Base-by-base conservation (phyloP, 64 coral and sea anemone species). In the Acropora tenuis region DNA sequence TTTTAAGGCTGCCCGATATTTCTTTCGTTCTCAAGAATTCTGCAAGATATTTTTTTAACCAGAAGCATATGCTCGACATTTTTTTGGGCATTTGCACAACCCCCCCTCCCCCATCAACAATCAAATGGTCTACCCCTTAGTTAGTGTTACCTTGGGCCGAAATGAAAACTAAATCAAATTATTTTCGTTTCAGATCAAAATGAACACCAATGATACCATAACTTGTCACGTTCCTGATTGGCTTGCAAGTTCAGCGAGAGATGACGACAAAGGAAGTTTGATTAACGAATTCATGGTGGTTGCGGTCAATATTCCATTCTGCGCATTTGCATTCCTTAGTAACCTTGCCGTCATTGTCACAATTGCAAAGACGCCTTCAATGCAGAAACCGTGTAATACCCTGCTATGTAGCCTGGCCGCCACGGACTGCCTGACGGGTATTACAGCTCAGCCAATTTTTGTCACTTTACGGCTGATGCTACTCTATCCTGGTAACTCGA, bases 371-470 rank as follows among this genome's bases (percentile, higher is more conserved):
- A 75, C 73, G 3, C 73, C 73, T 13, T 41, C 30, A 43, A 46
- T 75, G 43, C 73, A 75, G 41, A 75, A 11, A 46, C 73, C 73
- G 41, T 75, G 73, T n/a, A 75, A 75, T 46, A 75, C 1, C 43
- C 41, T 75, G 20, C 73, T 75, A 0, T 75, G 73, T 75, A 75
- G 73, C 41, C 73, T 75, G 73, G 73, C 73, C 41, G 6, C 42
- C 41, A 11, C 73, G 1, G 73, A 75, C 30, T 43, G 73, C 73
- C 73, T 75, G 73, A 75, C 73, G 1, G 73, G 40, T 44, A 11
- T 75, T 7, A 75, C 73, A 2, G 40, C 73, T 75, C 73, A 75
- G 73, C 73, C 73, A 75, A 43, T 75, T 8, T 75, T 75, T 75
- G 42, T 75, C 10, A n/a, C 73, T 1, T 16, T 60, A 41, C 55